Percentiles rank a stretch among this genome's conserved stretches.
phyloP scores from a whole-genome alignment of 92 coral and sea anemone species.

The Desmophyllum pertusum region DNA sequence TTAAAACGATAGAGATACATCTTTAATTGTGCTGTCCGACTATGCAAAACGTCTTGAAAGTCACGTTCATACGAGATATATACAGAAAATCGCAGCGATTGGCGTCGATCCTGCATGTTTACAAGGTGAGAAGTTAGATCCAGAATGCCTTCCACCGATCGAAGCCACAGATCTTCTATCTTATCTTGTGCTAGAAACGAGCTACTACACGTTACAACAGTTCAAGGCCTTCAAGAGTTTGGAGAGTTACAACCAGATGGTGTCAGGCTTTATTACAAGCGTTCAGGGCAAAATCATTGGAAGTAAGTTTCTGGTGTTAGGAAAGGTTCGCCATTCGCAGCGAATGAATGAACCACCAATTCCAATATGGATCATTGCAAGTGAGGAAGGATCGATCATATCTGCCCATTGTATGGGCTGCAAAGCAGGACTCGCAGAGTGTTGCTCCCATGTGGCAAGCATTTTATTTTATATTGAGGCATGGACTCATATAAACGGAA shows the following conservation, averaged over 20 bases:
- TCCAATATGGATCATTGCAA: constrained; percentile 63
- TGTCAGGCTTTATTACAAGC: constrained; percentile 48
- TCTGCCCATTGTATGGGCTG: constrained; percentile 62
- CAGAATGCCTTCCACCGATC: constrained; percentile 65
- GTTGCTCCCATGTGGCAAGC: constrained; percentile 64
- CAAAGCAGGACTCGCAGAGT: constrained; percentile 63
- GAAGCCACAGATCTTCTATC: constrained; percentile 57
- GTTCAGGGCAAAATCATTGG: constrained; percentile 53
- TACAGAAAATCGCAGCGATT: constrained; percentile 50
- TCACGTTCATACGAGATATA: no score
- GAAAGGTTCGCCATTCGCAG: constrained; percentile 37
- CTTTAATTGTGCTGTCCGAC: no score
- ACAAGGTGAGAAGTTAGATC: constrained; percentile 33
- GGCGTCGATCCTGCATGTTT: constrained; percentile 58
- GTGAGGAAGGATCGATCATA: constrained; percentile 45
- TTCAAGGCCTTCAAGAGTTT: constrained; percentile 55
- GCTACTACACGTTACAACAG: constrained; percentile 50
- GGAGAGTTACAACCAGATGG: constrained; percentile 46
- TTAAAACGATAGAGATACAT: no score
- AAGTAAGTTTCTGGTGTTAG: constrained; percentile 45
- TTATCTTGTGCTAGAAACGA: constrained; percentile 56
- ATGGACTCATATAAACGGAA: constrained; percentile 45
- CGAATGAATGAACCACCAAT: constrained; percentile 59
- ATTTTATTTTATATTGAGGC: constrained; percentile 63
- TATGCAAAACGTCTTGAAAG: constrained; percentile 53